Evolutionary conservation across 2,113 vertebrate species (phyloP), one percentile per base, ranked within the genome.

Genomic region (Calidris pygmaea): DNA sequence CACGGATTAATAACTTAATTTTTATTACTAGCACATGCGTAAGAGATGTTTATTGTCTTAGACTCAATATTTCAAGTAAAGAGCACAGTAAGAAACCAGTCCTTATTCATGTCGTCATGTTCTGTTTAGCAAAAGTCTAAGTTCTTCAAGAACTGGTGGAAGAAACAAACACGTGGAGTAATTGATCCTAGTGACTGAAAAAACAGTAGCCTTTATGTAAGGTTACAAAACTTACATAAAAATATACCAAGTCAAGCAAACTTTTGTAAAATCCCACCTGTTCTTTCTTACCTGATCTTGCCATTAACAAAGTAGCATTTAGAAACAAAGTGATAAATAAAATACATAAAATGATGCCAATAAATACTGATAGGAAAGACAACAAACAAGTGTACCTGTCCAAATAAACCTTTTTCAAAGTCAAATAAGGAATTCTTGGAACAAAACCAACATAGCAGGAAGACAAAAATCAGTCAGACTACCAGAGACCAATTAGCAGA

Each of bases 401-500:
- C 37, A 85, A 90, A 75, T 3, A 87, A 56, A 39, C 6, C 14
- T 58, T 71, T 32, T 50, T 19, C 58, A 83, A 82, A 75, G 66
- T 12, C 20, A 62, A 67, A 71, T 59, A 55, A 1, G 1, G 39
- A 43, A 45, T 56, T 75, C 7, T 29, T 45, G 34, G 23, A 82
- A 81, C 8, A 82, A 76, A 48, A 76, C 10, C 35, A 80, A 32
- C 9, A 35, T 0, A 71, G 18, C 10, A 94, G 29, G 56, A 80
- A 41, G 1, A 37, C 2, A 62, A 56, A 60, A 76, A 37, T 19
- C 15, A 53, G 14, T 27, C 30, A 37, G 20, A 71, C 10, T 39
- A 74, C 7, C 15, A 60, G 10, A 66, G 9, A 66, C 0, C 0
- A 1, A 41, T 30, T 11, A 35, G 14, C 8, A 14, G 6, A 14